These are phyloP conservation scores for Epicauta chinensis DNA, from an alignment of 1,140 invertebrate genomes.

Conservation along the genomic window DNA sequence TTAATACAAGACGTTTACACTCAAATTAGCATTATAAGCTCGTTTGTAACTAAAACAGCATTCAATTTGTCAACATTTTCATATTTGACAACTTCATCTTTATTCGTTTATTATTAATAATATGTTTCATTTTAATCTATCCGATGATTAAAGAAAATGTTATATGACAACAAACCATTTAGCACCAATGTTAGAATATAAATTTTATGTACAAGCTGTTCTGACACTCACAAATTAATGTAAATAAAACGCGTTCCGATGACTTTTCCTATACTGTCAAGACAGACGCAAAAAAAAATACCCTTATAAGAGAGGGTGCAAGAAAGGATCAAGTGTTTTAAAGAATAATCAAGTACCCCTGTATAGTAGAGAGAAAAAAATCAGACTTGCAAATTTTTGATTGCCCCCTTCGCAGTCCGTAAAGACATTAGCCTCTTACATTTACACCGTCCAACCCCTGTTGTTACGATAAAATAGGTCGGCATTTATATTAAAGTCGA, in stretches of 20 bases:
- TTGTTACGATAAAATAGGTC: conserved; percentile 12
- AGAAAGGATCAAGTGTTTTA: conserved; percentile 39
- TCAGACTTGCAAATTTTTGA: conserved; percentile 44
- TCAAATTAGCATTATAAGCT: conserved; percentile 13
- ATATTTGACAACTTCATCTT: conserved; percentile 3
- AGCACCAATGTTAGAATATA: conserved; percentile 18
- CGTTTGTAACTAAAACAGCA: conserved; percentile 10
- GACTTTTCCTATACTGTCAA: conserved; percentile 38
- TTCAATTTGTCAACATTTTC: conserved; percentile 15
- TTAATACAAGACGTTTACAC: conserved; percentile 13
- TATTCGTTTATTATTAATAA: background rate
- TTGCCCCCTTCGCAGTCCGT: conserved; percentile 41
- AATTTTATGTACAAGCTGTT: conserved; percentile 38
- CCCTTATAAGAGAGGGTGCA: conserved; percentile 19
- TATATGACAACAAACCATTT: no score
- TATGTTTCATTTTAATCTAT: no score
- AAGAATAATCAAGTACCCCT: conserved; percentile 40
- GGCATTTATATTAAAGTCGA: conserved; percentile 21
- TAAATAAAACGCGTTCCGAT: conserved; percentile 39
- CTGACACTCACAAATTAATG: conserved; percentile 38
- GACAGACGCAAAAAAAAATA: no score
- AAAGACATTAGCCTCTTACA: conserved; percentile 43
- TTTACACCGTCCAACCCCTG: conserved; percentile 25
- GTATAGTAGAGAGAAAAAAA: conserved; percentile 32
- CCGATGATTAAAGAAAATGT: no score